These are phyloP conservation scores for Trachymyrmex cornetzi DNA, from an alignment of 1,140 invertebrate species.

Conservation along the genomic window DNA sequence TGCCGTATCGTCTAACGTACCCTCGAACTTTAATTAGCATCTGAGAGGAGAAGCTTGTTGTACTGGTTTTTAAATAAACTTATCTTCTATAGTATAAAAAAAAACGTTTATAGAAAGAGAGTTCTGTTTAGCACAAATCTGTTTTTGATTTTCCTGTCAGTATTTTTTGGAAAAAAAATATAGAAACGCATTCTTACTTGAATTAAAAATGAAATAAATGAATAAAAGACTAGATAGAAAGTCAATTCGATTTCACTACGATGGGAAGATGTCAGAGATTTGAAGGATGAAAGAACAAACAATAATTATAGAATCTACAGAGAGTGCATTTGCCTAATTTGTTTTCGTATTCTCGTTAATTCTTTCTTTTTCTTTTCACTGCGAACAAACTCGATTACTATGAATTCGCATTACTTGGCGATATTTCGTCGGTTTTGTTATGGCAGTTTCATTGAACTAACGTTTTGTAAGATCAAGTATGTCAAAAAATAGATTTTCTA, in stretches of 20 bases:
- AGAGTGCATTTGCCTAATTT: slow-evolving; percentile 73
- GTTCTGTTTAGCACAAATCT: not conserved
- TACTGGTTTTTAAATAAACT: not conserved
- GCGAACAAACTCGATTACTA: slow-evolving; percentile 63
- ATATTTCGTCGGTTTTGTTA: slow-evolving; percentile 49
- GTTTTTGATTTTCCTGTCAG: not conserved
- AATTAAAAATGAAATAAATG: not conserved
- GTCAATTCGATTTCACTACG: slow-evolving; percentile 30
- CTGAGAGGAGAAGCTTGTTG: not conserved
- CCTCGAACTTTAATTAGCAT: slow-evolving; percentile 62
- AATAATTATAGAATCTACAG: slow-evolving; percentile 72
- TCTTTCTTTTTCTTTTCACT: slow-evolving; percentile 4
- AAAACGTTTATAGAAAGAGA: not conserved
- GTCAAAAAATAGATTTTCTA: not conserved
- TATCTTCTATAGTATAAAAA: not conserved
- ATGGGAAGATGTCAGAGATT: slow-evolving; percentile 38
- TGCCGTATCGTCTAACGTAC: slow-evolving; percentile 25
- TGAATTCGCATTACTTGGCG: slow-evolving; percentile 20
- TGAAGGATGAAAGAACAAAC: slow-evolving; percentile 65
- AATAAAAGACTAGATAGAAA: slow-evolving; percentile 4
- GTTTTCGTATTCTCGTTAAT: slow-evolving; percentile 53
- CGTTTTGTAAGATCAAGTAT: not conserved
- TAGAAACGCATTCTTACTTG: not conserved
- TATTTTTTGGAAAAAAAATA: not conserved
- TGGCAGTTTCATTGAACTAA: not conserved